Base-by-base conservation (phyloP, 2,797 vertebrate species). In the Meda fulgida region DNA sequence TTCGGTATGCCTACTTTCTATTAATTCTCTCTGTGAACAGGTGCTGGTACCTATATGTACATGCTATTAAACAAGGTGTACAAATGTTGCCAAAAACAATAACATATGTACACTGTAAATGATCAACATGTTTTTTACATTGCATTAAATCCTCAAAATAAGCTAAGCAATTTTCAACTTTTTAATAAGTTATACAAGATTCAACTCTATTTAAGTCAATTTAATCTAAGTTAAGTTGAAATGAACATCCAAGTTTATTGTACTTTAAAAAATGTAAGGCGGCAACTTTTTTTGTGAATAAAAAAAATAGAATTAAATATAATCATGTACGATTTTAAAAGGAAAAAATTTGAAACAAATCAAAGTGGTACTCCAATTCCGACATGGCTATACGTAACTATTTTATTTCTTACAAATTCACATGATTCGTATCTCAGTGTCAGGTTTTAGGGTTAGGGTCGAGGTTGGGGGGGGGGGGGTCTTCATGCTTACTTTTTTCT, bases 1-100 rank as follows among this genome's bases (percentile, higher is more conserved):
- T 55, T 55, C 63, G 69, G 26, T 40, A 10, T 21, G 53, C 21
- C 53, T 55, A 8, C 13, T 78, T 88, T 63, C 53, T 71, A 29
- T 51, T 72, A 51, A 58, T 36, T 65, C 19, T 26, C 23, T 29
- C 7, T 43, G n/a, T 7, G 13, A 72, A 58, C 36, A 43, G 18
- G 71, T 36, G 26, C n/a, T 31, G 21, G n/a, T n/a, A n/a, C n/a
- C n/a, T n/a, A n/a, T n/a, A n/a, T n/a, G n/a, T n/a, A n/a, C n/a
- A n/a, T n/a, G 26, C 9, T 16, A 79, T 46, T 46, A 46, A 78
- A 48, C 19, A 36, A 48, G 9, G 26, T n/a, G 26, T 36, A 23
- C 13, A 58, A 55, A 26, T 77, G 34, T 38, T 77, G 53, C 4
- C 14, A 78, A 40, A 40, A 1, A 16, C 7, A 58, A 51, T 51